A percentile compares a stretch with the other conserved stretches of the same genome.
phyloP scores from a whole-genome alignment of 1,140 invertebrate species.

The Lordiphosa collinella region DNA sequence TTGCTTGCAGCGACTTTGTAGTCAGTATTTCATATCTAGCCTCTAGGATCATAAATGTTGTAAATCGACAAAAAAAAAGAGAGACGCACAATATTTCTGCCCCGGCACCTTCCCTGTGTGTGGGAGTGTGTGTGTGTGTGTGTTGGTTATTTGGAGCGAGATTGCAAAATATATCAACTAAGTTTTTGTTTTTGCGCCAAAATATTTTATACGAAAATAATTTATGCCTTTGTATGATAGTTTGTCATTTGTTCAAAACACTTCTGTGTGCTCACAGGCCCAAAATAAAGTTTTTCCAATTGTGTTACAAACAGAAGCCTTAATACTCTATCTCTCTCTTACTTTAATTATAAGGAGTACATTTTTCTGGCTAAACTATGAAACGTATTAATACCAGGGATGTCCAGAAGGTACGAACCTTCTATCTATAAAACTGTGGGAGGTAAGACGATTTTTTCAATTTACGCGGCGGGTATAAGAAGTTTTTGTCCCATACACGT shows the following conservation, averaged over 20 bases:
- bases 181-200: slow-evolving; percentile 50
- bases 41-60: slow-evolving; percentile 31
- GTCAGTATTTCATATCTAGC: slow-evolving; percentile 44
- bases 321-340: not conserved
- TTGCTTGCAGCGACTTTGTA: slow-evolving; percentile 59
- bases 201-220: slow-evolving; percentile 44
- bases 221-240: slow-evolving; percentile 68
- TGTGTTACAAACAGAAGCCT: slow-evolving; percentile 1
- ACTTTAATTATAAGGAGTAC: too few species aligned
- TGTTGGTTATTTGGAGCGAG: slow-evolving; percentile 16
- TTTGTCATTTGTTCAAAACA: slow-evolving; percentile 48
- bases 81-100: slow-evolving; percentile 26
- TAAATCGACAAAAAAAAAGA: slow-evolving; percentile 30
- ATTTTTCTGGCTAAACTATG: too few species aligned
- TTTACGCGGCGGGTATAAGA: too few species aligned
- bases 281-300: slow-evolving; percentile 6
- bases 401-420: too few species aligned
- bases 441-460: too few species aligned
- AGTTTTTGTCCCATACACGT: too few species aligned
- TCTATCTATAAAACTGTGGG: too few species aligned
- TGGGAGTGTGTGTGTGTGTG: slow-evolving; percentile 24
- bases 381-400: too few species aligned
- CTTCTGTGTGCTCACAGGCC: slow-evolving; percentile 4
- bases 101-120: slow-evolving; percentile 1
- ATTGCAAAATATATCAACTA: slow-evolving; percentile 26